Evolutionary conservation across 2,797 vertebrate genomes (phyloP), one percentile per base, ranked within the genome.

Genomic region (Schizopygopsis pylzovi): DNA sequence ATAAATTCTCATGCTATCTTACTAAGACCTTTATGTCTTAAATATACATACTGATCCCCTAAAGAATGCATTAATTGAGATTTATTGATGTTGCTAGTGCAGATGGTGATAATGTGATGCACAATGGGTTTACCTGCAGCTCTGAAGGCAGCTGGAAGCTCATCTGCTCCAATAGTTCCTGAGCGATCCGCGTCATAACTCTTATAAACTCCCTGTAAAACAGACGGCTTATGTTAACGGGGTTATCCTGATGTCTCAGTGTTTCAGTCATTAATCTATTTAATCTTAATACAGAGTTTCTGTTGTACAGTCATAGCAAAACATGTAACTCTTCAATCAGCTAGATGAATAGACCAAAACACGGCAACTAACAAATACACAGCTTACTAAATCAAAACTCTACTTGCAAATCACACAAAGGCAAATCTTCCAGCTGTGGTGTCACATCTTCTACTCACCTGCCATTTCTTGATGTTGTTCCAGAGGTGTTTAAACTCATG

Each of bases 401-500:
- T 16, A 61, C 85, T 91, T 92, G 92, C 45, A 89, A 90, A 37
- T 70, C 47, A 68, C 47, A 22, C 56, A 28, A 61, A 73, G 6
- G 33, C 33, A 41, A 28, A 73, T 33, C 41, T 43, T 72, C n/a
- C 25, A 47, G 39, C 7, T 63, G 8, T 9, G 47, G 12, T 39
- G 6, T 56, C 11, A 33, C 28, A 61, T 18, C 11, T 18, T 47
- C 33, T 54, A 92, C 85, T 93, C 83, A 96, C 97, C 96, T 99
- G 98, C 98, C 98, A 99, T 82, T 95, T 98, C 92, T 97, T 98
- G 89, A 99, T 87, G 89, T 98, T 99, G 92, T 96, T 96, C 98
- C 98, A 99, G 87, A 99, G 94, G 4, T 97, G 95, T 91, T 98
- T 98, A 90, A 99, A 99, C 92, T 99, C 97, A 84, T 99, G 96